Percentiles rank a stretch among this genome's conserved stretches.
Evolutionary conservation across 2,888 invertebrate genomes (phyloP).

Genomic region (Rhamphomyia laevipes): DNA sequence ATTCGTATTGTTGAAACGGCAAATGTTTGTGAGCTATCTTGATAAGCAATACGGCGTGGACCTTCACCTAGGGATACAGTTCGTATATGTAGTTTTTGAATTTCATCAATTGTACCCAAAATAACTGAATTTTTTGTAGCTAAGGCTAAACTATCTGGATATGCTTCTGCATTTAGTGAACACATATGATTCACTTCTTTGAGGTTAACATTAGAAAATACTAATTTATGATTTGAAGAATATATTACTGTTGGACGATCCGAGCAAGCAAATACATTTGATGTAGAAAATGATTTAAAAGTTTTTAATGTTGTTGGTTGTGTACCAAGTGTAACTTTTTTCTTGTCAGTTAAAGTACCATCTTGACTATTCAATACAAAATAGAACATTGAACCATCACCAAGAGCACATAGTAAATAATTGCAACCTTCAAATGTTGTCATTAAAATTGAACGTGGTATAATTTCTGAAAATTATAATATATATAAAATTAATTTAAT

Average conservation of each 20-base stretch:
- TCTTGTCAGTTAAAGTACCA: slow-evolving; percentile 72
- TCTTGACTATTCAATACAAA: slow-evolving; percentile 69
- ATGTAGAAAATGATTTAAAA: slow-evolving; percentile 80
- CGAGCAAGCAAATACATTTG: slow-evolving; percentile 97
- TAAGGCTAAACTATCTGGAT: slow-evolving; percentile 64
- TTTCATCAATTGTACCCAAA: slow-evolving; percentile 96
- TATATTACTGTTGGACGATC: slow-evolving; percentile 98
- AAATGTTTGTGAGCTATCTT: slow-evolving; percentile 87
- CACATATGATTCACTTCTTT: slow-evolving; percentile 97
- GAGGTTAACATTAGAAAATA: slow-evolving; percentile 95
- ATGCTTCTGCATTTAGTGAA: slow-evolving; percentile 87
- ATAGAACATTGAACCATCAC: slow-evolving; percentile 97
- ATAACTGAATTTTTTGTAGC: slow-evolving; percentile 44
- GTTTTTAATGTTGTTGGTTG: slow-evolving; percentile 89
- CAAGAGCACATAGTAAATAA: slow-evolving; percentile 83
- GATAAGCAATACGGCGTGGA: slow-evolving; percentile 88
- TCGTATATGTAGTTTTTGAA: slow-evolving; percentile 93
- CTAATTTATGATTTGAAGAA: slow-evolving; percentile 96
- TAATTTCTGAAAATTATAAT: slow-evolving; percentile 61
- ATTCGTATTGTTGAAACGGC: slow-evolving; percentile 84
- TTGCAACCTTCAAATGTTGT: slow-evolving; percentile 86
- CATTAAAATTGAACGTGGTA: slow-evolving; percentile 91
- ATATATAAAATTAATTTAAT: not conserved
- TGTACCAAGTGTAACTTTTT: slow-evolving; percentile 93
- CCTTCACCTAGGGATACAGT: slow-evolving; percentile 93